A percentile compares a stretch with the other conserved stretches of the same genome.
Evolutionary conservation across 2,888 invertebrate species (phyloP).

Genomic region (Tribolium freemani): DNA sequence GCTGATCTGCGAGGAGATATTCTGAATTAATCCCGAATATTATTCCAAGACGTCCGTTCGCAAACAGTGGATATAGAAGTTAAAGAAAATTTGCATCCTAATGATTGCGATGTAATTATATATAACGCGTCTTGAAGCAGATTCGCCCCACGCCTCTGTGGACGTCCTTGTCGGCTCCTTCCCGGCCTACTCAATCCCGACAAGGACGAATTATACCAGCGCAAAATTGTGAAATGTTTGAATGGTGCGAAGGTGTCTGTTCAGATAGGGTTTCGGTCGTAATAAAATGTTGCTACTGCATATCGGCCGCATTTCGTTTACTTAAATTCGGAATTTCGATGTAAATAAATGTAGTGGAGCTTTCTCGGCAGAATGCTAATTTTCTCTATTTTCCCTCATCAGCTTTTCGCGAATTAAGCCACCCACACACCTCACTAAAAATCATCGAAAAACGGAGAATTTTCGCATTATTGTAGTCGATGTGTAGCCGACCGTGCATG

Average conservation of each 20-base stretch:
- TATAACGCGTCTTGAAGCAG: constrained; percentile 53
- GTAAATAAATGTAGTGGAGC: constrained; percentile 61
- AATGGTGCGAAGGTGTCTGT: constrained; percentile 62
- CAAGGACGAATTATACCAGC: no score
- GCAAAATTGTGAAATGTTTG: constrained; percentile 45
- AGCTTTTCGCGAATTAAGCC: constrained; percentile 25
- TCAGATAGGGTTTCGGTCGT: constrained; percentile 61
- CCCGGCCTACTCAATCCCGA: constrained; percentile 26
- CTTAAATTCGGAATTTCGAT: constrained; percentile 64
- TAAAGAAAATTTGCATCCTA: constrained; percentile 67
- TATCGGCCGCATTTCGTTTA: constrained; percentile 62
- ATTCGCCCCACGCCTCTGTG: constrained; percentile 12
- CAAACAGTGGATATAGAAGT: constrained; percentile 66
- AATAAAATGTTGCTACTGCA: constrained; percentile 63
- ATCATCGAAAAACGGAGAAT: constrained; percentile 13
- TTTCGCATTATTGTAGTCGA: constrained; percentile 45
- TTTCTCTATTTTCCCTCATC: constrained; percentile 51
- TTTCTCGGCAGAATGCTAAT: constrained; percentile 58
- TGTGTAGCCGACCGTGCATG: constrained; percentile 44
- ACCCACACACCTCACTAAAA: constrained; percentile 11
- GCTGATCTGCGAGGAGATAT: constrained; percentile 67
- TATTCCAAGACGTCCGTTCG: constrained; percentile 62
- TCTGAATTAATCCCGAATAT: constrained; percentile 67
- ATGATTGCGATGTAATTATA: constrained; percentile 66
- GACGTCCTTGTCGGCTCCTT: constrained; percentile 16